Base-by-base conservation (phyloP, 2,113 vertebrate species). In the Jacana jacana region DNA sequence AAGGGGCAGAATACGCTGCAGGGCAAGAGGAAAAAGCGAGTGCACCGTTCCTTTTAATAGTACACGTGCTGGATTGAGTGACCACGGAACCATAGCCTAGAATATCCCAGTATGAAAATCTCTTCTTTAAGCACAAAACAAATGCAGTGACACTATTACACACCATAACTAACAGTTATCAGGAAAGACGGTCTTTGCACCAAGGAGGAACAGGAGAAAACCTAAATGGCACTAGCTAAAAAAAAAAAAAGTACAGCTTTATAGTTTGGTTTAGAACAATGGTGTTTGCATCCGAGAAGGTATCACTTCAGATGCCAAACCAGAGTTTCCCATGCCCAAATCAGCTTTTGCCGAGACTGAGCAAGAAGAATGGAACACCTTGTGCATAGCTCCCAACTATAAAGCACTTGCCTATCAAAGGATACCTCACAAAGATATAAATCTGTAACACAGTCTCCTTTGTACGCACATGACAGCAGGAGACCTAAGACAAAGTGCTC, bases 31-130 rank as follows among this genome's bases (percentile, higher is more conserved):
- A 30, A 63, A 90, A 89, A 69, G 19, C 6, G 2, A 81, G 5
- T 0, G 4, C 3, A 61, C 7, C 1, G 0, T 37, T 63, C 54
- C 39, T 87, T 77, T 42, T 46, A 88, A 23, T 13, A 23, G 24
- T 18, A 20, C 3, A 6, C 3, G 1, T 19, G 33, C 57, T n/a
- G 37, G 20, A 78, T 1, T 37, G 55, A 69, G 39, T 13, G 61
- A 82, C 16, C 15, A 18, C 9, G 12, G 37, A 81, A 69, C 4
- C 25, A 37, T 4, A 23, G 19, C 42, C 64, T 76, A 25, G 40
- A 81, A 65, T 14, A 69, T 3, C 16, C 37, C 28, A 30, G 10
- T 11, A 55, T 0, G 7, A 71, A 85, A 82, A 81, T 7, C 24
- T 81, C 35, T 75, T 75, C 31, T 72, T 68, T 48, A 48, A 39